Conservation (phyloP, 2,888 invertebrate species). For the Megaustenia siamemsis region DNA sequence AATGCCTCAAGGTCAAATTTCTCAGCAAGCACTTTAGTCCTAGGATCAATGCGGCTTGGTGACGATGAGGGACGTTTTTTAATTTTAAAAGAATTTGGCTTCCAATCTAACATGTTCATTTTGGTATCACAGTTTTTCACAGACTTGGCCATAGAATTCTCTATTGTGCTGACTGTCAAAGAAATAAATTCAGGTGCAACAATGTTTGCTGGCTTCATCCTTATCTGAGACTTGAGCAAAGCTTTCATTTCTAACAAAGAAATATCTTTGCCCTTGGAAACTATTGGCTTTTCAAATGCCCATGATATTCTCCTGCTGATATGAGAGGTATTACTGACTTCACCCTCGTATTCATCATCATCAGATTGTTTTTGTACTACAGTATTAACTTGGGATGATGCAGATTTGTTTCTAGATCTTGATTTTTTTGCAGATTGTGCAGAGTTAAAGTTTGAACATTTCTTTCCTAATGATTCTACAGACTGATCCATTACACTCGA, state of each 20-base stretch:
- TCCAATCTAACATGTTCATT: constrained; percentile 61
- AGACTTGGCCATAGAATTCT: constrained; percentile 69
- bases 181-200: constrained; percentile 79
- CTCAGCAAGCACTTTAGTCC: constrained; percentile 73
- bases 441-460: constrained; percentile 50
- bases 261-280: constrained; percentile 70
- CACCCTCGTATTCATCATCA: constrained; percentile 65
- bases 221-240: constrained; percentile 77
- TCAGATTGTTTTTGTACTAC: constrained; percentile 64
- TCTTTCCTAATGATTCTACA: background rate
- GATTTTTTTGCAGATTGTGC: constrained; percentile 55
- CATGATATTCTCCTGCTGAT: constrained; percentile 75
- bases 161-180: constrained; percentile 77
- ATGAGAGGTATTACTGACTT: constrained; percentile 63
- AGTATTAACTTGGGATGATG: constrained; percentile 63
- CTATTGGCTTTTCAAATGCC: constrained; percentile 77
- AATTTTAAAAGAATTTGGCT: constrained; percentile 22
- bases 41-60: constrained; percentile 76
- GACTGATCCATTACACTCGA: constrained; percentile 15
- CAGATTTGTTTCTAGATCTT: constrained; percentile 60
- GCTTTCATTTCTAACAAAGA: constrained; percentile 77
- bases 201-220: constrained; percentile 71
- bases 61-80: constrained; percentile 74
- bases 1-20: constrained; percentile 69
- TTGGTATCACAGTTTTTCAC: constrained; percentile 71